phyloP scores from a whole-genome alignment of 2,797 vertebrate genomes.

The Ctenopoma multispine region DNA sequence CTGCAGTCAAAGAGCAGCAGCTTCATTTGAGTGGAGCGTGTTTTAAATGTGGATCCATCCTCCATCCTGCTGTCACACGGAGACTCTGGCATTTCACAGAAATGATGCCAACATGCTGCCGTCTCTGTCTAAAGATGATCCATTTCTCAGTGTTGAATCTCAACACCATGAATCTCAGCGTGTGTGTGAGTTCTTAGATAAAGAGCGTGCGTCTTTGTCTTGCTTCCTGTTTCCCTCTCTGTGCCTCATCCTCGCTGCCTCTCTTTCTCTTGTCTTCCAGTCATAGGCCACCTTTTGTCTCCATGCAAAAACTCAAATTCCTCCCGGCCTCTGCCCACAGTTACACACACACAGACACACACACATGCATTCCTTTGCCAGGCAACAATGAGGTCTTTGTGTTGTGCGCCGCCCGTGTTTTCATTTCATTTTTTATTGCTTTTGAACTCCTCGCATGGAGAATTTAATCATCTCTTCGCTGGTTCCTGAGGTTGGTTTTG shows the following conservation, averaged over 20 bases:
- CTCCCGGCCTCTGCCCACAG: constrained; percentile 73
- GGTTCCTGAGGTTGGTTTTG: constrained; percentile 62
- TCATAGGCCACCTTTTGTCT: constrained; percentile 81
- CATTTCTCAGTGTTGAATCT: too few species aligned
- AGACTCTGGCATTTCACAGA: too few species aligned
- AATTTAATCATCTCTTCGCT: constrained; percentile 72
- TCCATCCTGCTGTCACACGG: too few species aligned
- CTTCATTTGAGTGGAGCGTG: too few species aligned
- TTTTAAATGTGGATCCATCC: too few species aligned
- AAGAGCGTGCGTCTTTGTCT: too few species aligned
- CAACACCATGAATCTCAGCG: too few species aligned
- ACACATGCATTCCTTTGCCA: constrained; percentile 76
- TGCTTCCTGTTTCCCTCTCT: constrained; percentile 42
- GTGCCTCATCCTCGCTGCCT: constrained; percentile 51
- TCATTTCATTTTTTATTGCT: constrained; percentile 83
- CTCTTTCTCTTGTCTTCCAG: constrained; percentile 26
- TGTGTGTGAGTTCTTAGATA: too few species aligned
- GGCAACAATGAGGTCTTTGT: constrained; percentile 82
- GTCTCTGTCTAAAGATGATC: too few species aligned
- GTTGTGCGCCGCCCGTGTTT: constrained; percentile 70
- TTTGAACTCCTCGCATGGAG: constrained; percentile 71
- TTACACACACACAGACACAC: constrained; percentile 63
- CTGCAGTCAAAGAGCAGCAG: too few species aligned
- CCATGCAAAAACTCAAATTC: constrained; percentile 80
- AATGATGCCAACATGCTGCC: too few species aligned